Evolutionary conservation across 2,113 vertebrate species (phyloP).

Genomic region (Casuarius casuarius): DNA sequence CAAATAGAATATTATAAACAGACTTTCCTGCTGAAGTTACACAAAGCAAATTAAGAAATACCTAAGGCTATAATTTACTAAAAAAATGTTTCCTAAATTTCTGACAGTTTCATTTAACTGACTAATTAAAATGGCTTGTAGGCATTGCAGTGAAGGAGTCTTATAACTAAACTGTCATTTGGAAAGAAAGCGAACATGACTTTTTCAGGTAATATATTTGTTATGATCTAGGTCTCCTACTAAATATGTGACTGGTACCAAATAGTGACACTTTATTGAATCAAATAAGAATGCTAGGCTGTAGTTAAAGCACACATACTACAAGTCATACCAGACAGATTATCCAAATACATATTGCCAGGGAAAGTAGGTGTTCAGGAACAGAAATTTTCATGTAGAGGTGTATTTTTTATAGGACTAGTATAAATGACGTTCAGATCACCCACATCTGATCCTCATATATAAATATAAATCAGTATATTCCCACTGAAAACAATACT

Average conservation of each 20-base stretch:
- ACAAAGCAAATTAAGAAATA: constrained; percentile 79
- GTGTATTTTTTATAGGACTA: neutral
- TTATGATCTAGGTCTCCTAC: neutral
- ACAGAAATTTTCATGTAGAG: neutral
- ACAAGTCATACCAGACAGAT: neutral
- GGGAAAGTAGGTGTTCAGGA: neutral
- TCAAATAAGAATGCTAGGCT: constrained; percentile 1
- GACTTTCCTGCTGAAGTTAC: constrained; percentile 69
- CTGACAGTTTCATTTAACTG: constrained; percentile 79
- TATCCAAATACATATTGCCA: neutral
- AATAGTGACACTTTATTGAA: constrained; percentile 14
- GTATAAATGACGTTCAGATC: neutral
- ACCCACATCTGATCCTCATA: neutral
- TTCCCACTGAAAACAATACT: neutral
- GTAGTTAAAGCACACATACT: constrained; percentile 31
- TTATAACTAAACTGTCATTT: constrained; percentile 60
- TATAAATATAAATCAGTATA: neutral
- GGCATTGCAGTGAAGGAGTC: constrained; percentile 66
- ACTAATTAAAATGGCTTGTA: constrained; percentile 81
- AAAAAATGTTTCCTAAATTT: constrained; percentile 76
- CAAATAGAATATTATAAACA: constrained; percentile 77
- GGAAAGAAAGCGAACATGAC: constrained; percentile 64
- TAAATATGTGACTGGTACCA: constrained; percentile 42
- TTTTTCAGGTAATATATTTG: constrained; percentile 40
- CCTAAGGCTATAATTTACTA: constrained; percentile 77